Evolutionary conservation across 2,113 vertebrate genomes (phyloP).

Genomic region (Crotalus tigris): DNA sequence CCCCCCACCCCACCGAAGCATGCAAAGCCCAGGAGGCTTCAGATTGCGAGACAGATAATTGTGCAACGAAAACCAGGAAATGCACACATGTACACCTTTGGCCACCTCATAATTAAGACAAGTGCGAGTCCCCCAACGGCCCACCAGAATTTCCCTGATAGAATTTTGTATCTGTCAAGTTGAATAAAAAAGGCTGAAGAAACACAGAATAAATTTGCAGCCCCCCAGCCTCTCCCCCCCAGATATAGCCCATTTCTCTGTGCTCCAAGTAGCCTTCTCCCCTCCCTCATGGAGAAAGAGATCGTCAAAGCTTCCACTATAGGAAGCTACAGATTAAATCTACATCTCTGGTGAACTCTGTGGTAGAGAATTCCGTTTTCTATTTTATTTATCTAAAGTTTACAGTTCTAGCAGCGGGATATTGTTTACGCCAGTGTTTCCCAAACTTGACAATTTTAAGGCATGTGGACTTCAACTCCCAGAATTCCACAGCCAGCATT

Average conservation of each 20-base stretch:
- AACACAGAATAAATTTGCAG: background rate
- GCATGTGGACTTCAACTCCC: too few species aligned
- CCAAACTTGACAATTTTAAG: too few species aligned
- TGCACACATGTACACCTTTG: background rate
- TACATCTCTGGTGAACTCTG: background rate
- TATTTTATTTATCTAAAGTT: background rate
- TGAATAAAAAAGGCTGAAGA: background rate
- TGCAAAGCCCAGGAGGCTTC: background rate
- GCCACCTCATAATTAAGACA: background rate
- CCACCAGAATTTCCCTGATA: background rate
- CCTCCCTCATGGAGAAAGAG: background rate
- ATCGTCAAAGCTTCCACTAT: background rate
- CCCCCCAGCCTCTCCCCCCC: background rate
- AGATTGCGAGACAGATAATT: background rate
- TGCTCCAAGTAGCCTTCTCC: background rate
- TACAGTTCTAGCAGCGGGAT: background rate
- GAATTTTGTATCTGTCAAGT: background rate
- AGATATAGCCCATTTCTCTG: background rate
- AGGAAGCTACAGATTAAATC: background rate
- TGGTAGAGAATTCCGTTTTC: background rate
- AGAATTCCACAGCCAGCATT: too few species aligned
- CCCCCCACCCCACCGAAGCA: background rate
- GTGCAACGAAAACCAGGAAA: background rate
- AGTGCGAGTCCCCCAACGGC: background rate
- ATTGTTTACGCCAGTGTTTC: background rate